Percentiles rank a stretch among this genome's conserved stretches.
These are phyloP conservation scores for Drosophila eohydei DNA, from an alignment of 2,888 invertebrate species.

Conservation along the genomic window DNA sequence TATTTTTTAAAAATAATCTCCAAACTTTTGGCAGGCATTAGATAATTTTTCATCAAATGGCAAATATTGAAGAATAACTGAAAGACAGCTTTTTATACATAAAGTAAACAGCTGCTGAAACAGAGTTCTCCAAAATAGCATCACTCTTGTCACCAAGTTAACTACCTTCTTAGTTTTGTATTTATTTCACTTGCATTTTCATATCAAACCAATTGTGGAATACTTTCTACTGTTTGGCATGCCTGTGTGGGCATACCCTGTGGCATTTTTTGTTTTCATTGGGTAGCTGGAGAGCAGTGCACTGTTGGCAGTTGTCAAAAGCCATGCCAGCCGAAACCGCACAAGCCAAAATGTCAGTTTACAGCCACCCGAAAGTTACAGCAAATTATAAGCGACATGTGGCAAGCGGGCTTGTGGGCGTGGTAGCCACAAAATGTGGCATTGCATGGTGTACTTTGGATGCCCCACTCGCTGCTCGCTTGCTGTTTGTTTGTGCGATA, in stretches of 20 bases:
- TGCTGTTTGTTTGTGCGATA: constrained; percentile 55
- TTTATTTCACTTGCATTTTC: neutral
- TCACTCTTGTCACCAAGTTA: no score
- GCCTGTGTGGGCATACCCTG: neutral
- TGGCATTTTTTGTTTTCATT: neutral
- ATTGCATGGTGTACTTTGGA: constrained; percentile 14
- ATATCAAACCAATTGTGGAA: neutral
- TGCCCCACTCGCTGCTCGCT: neutral
- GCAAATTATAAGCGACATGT: constrained; percentile 74
- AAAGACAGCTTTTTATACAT: no score
- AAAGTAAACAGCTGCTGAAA: no score
- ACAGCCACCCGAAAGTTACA: constrained; percentile 57
- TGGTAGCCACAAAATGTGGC: constrained; percentile 61
- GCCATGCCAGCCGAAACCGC: constrained; percentile 44
- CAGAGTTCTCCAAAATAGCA: no score
- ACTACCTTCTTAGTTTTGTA: neutral
- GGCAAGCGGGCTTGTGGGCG: constrained; percentile 44
- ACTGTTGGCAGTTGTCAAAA: constrained; percentile 36
- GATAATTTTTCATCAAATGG: no score
- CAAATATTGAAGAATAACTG: no score
- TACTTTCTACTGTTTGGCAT: no score
- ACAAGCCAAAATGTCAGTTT: constrained; percentile 63
- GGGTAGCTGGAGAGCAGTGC: constrained; percentile 18
- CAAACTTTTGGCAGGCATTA: no score
- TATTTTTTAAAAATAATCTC: no score